These are phyloP conservation scores for Keiferia lycopersicella DNA, from an alignment of 2,888 invertebrate genomes.

Conservation along the genomic window DNA sequence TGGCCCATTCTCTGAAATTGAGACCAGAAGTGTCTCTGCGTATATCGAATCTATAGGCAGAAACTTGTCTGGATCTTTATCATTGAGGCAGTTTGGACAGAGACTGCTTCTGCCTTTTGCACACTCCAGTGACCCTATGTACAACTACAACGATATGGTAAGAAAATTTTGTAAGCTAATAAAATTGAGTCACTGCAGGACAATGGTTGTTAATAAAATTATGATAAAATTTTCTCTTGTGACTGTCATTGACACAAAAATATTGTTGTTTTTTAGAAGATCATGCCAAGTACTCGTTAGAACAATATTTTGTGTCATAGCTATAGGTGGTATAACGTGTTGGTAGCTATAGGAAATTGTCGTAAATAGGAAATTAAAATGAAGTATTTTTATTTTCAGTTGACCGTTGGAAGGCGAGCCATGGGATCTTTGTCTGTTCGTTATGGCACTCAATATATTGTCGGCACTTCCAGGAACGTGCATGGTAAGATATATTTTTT, in stretches of 20 bases:
- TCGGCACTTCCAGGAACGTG: slow-evolving; percentile 81
- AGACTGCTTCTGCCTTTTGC: slow-evolving; percentile 82
- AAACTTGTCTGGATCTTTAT: slow-evolving; percentile 77
- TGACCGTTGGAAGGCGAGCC: slow-evolving; percentile 71
- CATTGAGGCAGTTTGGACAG: slow-evolving; percentile 85
- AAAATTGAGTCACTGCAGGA: background rate
- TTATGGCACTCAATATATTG: slow-evolving; percentile 82
- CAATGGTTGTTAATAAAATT: too few relatives aligned
- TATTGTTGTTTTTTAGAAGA: too few relatives aligned
- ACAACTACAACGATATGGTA: slow-evolving; percentile 74
- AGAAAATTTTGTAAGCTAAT: slow-evolving; percentile 29
- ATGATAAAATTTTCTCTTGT: too few relatives aligned
- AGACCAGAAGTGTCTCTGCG: slow-evolving; percentile 69
- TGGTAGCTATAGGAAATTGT: too few relatives aligned
- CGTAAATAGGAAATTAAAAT: too few relatives aligned
- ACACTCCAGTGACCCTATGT: slow-evolving; percentile 60
- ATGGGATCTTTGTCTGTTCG: slow-evolving; percentile 75
- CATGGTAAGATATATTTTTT: slow-evolving; percentile 66
- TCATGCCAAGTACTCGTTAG: too few relatives aligned
- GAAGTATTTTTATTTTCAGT: slow-evolving; percentile 49
- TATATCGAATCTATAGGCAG: slow-evolving; percentile 67
- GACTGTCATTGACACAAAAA: background rate
- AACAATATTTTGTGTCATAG: too few relatives aligned
- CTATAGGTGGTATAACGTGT: too few relatives aligned
- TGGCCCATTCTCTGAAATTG: slow-evolving; percentile 80